Percentiles rank a stretch among this genome's conserved stretches.
phyloP scores from a whole-genome alignment of 2,113 vertebrate species.

The Megatriorchis doriae region DNA sequence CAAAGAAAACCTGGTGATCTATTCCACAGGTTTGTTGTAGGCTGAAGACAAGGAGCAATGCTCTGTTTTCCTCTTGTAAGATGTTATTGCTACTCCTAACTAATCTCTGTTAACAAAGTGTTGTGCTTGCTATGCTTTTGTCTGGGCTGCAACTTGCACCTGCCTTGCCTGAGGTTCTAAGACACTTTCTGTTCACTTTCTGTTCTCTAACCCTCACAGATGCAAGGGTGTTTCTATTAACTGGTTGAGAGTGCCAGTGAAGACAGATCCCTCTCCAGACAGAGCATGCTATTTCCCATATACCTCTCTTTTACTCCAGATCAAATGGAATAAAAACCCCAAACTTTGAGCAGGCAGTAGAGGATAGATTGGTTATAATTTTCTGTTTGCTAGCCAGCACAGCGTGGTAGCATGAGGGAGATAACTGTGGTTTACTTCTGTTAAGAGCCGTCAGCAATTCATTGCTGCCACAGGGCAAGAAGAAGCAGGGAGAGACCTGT shows the following conservation, averaged over 20 bases:
- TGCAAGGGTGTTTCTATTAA: background rate
- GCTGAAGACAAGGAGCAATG: background rate
- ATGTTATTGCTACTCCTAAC: background rate
- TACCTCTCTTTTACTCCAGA: background rate
- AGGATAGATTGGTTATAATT: background rate
- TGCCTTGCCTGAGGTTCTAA: background rate
- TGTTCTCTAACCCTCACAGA: background rate
- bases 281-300: background rate
- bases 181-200: background rate
- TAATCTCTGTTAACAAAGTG: background rate
- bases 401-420: background rate
- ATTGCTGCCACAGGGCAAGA: background rate
- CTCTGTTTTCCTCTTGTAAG: background rate
- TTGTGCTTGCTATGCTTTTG: background rate
- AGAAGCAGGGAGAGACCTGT: background rate
- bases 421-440: background rate
- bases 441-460: background rate
- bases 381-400: background rate
- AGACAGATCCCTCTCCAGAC: background rate
- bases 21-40: background rate
- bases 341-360: background rate
- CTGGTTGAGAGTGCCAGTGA: background rate
- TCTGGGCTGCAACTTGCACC: background rate
- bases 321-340: background rate
- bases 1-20: background rate